Base-by-base conservation (phyloP, 2,888 invertebrate species). In the Papilio protenor region DNA sequence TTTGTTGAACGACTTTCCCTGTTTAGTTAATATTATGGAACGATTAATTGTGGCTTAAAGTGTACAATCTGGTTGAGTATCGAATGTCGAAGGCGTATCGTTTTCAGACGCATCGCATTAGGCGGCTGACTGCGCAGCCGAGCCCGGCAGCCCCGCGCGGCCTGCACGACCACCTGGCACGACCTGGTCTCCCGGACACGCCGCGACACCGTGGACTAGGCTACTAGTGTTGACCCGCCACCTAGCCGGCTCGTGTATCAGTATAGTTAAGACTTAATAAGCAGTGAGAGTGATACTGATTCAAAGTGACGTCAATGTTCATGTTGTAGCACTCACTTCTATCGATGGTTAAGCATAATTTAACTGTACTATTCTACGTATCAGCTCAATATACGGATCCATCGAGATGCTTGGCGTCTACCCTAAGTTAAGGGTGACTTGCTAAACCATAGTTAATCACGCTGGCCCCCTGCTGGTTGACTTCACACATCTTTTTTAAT, bases 61-160 rank as follows among this genome's bases (percentile, higher is more conserved):
- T 69, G 23, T 74, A 74, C 55, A 66, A 23, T 23, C 18, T 16
- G 52, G 52, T n/a, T 21, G 55, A 4, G 69, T 79, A 75, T 77
- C 75, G 72, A 77, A 70, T 77, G 78, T 77, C 80, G 33, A 59
- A 33, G 52, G 57, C 72, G 80, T 83, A 82, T 81, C 18, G 59
- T 73, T 80, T 77, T 69, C 79, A 69, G 73, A 73, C 73, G 57
- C 64, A 40, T 73, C 66, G 49, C 40, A 45, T 69, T 61, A 76
- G 61, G 45, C 57, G 70, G 57, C 12, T 76, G 70, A 49, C 40
- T 76, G 76, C 72, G 45, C 76, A 55, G 27, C 18, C 14, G 21
- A 52, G 59, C 52, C 72, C 49, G 49, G 2, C 40, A 21, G 57
- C 57, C 57, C 57, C 21, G 57, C 57, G 12, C 55, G 18, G 5